Conservation (phyloP, 2,888 invertebrate genomes). For the Leptopilina syphax region DNA sequence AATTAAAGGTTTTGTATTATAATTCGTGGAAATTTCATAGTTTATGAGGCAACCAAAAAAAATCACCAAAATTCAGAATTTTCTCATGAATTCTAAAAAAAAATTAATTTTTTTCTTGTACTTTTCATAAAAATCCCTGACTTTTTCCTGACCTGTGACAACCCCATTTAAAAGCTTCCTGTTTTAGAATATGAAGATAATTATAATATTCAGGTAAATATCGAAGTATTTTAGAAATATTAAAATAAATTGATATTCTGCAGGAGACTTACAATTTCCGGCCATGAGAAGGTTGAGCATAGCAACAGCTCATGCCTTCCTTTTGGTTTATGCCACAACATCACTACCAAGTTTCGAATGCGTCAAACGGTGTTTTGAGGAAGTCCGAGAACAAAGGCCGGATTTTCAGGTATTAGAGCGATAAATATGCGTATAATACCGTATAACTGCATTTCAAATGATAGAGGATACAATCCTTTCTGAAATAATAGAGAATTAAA, state of each 20-base stretch:
- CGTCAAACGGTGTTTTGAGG: conserved; percentile 87
- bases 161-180: no score
- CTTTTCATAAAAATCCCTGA: no score
- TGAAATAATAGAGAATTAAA: conserved; percentile 15
- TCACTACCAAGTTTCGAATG: conserved; percentile 85
- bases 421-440: conserved; percentile 9
- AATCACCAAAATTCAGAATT: no score
- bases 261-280: conserved; percentile 92
- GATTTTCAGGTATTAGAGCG: conserved; percentile 80
- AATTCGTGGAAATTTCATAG: no score
- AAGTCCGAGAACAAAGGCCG: conserved; percentile 88
- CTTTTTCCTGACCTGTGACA: no score
- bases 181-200: no score
- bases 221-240: not conserved
- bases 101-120: no score
- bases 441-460: conserved; percentile 3
- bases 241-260: conserved; percentile 4
- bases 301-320: conserved; percentile 91
- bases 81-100: no score
- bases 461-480: conserved; percentile 17
- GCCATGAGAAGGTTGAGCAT: conserved; percentile 93
- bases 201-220: not conserved
- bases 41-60: no score
- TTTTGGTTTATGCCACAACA: conserved; percentile 90
- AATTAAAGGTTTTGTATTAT: no score